These are phyloP conservation scores for Caerostris extrusa DNA, from an alignment of 1,140 invertebrate species.

Conservation along the genomic window DNA sequence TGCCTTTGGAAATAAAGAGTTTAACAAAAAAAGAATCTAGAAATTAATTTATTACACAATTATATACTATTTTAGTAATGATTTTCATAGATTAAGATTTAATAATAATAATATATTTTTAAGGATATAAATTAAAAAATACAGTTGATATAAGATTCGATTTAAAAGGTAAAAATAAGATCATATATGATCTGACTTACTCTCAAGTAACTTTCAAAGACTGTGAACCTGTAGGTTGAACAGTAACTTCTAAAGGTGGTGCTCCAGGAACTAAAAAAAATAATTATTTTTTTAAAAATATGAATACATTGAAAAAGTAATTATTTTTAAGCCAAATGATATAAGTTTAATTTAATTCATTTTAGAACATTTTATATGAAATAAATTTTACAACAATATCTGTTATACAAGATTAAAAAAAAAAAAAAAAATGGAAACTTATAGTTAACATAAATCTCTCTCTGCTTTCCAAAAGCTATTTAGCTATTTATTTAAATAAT, in stretches of 20 bases:
- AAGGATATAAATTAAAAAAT: background rate
- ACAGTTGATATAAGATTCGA: background rate
- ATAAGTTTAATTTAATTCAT: background rate
- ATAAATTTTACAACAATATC: background rate
- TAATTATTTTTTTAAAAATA: background rate
- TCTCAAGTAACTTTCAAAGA: constrained; percentile 82
- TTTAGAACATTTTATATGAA: background rate
- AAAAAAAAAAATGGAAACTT: no score
- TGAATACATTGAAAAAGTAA: background rate
- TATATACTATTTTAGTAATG: background rate
- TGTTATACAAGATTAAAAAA: background rate
- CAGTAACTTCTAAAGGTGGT: constrained; percentile 80
- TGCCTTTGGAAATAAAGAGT: constrained; percentile 82
- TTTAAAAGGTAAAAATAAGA: background rate
- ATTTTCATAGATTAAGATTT: background rate
- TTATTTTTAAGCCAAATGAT: background rate
- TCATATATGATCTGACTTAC: constrained; percentile 8
- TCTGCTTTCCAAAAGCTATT: no score
- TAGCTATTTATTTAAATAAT: no score
- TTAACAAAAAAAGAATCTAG: background rate
- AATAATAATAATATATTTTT: background rate
- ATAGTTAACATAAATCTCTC: no score
- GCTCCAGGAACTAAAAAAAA: constrained; percentile 85
- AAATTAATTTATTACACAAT: background rate
- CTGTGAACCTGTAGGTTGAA: constrained; percentile 81